These are phyloP conservation scores for Netelia virgata DNA, from an alignment of 2,888 invertebrate genomes.

Conservation along the genomic window DNA sequence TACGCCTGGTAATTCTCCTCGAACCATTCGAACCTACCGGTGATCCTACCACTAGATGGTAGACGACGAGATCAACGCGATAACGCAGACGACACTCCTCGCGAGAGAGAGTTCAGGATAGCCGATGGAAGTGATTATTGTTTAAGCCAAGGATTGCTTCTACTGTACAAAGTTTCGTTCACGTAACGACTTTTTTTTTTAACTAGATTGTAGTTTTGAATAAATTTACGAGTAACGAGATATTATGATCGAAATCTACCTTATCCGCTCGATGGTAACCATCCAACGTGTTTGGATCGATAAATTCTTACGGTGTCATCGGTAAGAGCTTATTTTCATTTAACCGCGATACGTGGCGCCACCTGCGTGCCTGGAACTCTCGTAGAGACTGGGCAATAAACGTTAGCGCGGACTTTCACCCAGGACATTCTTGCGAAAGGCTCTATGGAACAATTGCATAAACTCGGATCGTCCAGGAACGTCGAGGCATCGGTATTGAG, in stretches of 20 bases:
- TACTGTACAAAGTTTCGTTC: constrained; percentile 58
- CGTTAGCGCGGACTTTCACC: constrained; percentile 28
- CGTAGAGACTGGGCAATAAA: background rate
- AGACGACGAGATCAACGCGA: background rate
- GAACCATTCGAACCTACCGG: background rate
- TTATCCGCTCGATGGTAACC: background rate
- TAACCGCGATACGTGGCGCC: constrained; percentile 20
- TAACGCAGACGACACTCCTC: background rate
- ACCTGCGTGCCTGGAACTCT: background rate
- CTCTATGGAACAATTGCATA: constrained; percentile 28
- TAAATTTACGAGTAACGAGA: constrained; percentile 55
- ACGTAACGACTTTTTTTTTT: constrained; percentile 29
- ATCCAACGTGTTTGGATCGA: background rate
- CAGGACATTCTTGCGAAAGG: background rate
- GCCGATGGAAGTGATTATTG: background rate
- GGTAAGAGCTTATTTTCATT: background rate
- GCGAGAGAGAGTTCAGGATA: background rate
- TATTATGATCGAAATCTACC: background rate
- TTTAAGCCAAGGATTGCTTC: constrained; percentile 3
- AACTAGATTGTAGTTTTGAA: constrained; percentile 44
- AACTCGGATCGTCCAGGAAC: background rate
- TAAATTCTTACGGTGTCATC: constrained; percentile 10
- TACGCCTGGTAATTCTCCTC: constrained; percentile 69
- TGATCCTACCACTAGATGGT: constrained; percentile 10
- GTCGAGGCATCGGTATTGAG: background rate